Evolutionary conservation across 2,797 vertebrate genomes (phyloP).

Genomic region (Gallinago stenura): DNA sequence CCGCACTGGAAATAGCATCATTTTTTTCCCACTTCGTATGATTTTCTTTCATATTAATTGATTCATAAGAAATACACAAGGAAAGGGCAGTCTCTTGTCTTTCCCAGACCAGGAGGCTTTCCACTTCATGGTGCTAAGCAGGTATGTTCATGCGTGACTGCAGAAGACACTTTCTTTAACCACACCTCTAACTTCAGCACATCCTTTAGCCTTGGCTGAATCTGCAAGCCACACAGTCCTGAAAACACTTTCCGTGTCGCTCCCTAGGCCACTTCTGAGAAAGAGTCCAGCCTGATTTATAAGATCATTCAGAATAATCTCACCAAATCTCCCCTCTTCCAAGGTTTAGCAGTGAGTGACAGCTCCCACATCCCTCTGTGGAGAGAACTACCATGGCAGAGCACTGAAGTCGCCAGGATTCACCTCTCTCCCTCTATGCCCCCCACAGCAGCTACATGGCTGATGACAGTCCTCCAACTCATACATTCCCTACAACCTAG

Average conservation of each 20-base stretch:
- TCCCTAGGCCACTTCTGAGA: neutral
- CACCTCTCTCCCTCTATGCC: neutral
- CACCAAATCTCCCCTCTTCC: neutral
- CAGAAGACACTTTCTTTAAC: neutral
- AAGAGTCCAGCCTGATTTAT: neutral
- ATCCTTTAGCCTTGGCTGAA: neutral
- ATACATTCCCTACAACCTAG: neutral
- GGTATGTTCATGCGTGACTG: neutral
- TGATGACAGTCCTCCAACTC: neutral
- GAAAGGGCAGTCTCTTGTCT: neutral
- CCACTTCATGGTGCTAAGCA: neutral
- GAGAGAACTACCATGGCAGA: neutral
- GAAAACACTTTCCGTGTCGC: neutral
- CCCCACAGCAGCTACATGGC: neutral
- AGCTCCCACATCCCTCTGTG: neutral
- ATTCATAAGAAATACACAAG: neutral
- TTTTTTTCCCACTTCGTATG: neutral
- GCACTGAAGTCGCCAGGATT: neutral
- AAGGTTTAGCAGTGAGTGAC: neutral
- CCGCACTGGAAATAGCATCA: neutral
- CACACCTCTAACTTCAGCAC: neutral
- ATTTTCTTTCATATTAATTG: neutral
- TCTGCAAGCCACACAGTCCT: neutral
- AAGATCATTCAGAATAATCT: neutral
- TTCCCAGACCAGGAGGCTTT: neutral